Percentiles rank a stretch among this genome's conserved stretches.
Conservation (phyloP, 2,113 vertebrate species). For the Rhinoptilus africanus region DNA sequence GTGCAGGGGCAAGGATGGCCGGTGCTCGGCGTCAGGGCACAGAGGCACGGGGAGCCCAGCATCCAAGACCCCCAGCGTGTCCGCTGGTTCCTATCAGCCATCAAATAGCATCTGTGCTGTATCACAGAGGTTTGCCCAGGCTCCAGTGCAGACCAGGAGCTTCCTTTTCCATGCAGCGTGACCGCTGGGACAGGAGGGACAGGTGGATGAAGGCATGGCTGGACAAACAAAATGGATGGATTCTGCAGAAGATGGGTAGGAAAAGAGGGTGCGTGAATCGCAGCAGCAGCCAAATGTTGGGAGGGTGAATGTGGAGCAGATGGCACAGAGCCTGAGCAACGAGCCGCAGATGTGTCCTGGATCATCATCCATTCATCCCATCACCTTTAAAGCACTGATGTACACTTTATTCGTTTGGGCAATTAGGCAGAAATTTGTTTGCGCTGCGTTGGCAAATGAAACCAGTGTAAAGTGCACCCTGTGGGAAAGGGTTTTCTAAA, state of each 20-base stretch:
- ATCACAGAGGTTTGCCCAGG: background rate
- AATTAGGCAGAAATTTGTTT: conserved; percentile 96
- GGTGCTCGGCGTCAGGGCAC: accelerated
- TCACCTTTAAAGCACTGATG: conserved; percentile 82
- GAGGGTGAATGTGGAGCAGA: conserved; percentile 76
- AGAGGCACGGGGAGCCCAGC: background rate
- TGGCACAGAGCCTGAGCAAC: conserved; percentile 83
- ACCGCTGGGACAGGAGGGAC: background rate
- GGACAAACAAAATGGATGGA: background rate
- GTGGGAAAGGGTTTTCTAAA: conserved; percentile 70
- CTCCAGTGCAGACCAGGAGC: background rate
- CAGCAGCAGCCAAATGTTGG: background rate
- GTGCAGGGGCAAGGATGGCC: accelerated
- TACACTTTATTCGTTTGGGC: conserved; percentile 87
- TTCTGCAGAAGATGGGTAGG: background rate
- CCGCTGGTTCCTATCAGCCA: background rate
- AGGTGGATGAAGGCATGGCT: background rate
- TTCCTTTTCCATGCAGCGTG: background rate
- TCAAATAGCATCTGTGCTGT: background rate
- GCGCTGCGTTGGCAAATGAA: conserved; percentile 74
- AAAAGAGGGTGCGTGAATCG: background rate
- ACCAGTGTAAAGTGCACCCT: conserved; percentile 72
- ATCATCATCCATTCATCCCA: conserved; percentile 83
- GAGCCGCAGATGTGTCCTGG: conserved; percentile 84
- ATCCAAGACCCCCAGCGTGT: accelerated